A percentile compares a stretch with the other conserved stretches of the same genome.
These are phyloP conservation scores for Entomyzon cyanotis DNA, from an alignment of 2,113 vertebrate genomes.

Conservation along the genomic window DNA sequence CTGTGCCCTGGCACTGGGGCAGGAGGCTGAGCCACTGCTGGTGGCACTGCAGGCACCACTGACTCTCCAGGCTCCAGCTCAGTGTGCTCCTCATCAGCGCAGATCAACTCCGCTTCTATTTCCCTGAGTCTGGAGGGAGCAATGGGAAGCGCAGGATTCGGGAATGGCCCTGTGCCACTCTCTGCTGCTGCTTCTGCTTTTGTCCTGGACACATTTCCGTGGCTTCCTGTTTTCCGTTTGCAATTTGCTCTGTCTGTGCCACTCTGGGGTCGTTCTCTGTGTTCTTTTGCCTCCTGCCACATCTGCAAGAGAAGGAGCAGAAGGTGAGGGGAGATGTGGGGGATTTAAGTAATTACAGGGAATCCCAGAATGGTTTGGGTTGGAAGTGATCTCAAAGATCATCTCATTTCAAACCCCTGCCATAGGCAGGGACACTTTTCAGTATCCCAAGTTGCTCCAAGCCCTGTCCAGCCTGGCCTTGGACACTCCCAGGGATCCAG, in stretches of 20 bases:
- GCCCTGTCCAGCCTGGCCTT: background rate
- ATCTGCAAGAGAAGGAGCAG: background rate
- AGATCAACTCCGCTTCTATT: slow-evolving; percentile 73
- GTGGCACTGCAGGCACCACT: background rate
- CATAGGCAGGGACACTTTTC: background rate
- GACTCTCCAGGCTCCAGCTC: slow-evolving; percentile 47
- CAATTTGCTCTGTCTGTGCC: background rate
- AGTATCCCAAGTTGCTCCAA: background rate
- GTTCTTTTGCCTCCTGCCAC: background rate
- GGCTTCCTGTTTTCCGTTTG: slow-evolving; percentile 34
- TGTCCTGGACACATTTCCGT: background rate
- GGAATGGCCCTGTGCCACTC: background rate
- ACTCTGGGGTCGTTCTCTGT: background rate
- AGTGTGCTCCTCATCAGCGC: slow-evolving; percentile 51
- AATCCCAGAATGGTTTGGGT: background rate
- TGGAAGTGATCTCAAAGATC: background rate
- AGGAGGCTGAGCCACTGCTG: background rate
- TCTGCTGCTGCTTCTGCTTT: background rate
- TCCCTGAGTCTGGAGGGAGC: slow-evolving; percentile 61
- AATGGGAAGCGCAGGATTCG: background rate
- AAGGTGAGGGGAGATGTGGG: background rate
- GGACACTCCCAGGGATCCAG: background rate
- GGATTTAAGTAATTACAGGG: background rate
- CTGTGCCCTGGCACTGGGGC: slow-evolving; percentile 28
- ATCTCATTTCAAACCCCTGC: background rate